Percentiles rank a stretch among this genome's conserved stretches.
Conservation (phyloP, 2,888 invertebrate genomes). For the Marasmarcha lunaedactyla region DNA sequence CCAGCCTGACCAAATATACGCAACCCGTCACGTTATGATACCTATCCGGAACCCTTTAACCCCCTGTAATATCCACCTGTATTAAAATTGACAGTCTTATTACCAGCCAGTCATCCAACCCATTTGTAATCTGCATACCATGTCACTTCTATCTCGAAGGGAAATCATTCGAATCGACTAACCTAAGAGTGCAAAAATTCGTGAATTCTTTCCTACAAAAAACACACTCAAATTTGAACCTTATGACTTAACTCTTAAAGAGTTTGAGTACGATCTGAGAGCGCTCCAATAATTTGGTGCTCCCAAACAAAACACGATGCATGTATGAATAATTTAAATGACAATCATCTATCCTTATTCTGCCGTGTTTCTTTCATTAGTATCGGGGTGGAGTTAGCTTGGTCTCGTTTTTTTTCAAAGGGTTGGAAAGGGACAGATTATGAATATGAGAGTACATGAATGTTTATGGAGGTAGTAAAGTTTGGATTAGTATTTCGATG, state of each 20-base stretch:
- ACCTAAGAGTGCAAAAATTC: not conserved
- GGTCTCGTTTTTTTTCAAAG: slow-evolving; percentile 8
- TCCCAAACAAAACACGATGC: slow-evolving; percentile 12
- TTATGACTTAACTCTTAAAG: not conserved
- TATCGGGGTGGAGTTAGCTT: slow-evolving; percentile 30
- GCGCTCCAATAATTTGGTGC: not conserved
- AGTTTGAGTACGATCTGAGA: not conserved
- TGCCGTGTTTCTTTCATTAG: slow-evolving; percentile 61
- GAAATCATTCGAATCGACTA: slow-evolving; percentile 1
- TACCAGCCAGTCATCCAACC: not conserved
- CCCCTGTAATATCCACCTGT: not conserved
- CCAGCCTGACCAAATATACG: slow-evolving; percentile 5
- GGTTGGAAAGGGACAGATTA: slow-evolving; percentile 5
- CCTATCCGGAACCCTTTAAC: not conserved
- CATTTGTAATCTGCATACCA: not conserved
- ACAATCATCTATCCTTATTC: slow-evolving; percentile 61
- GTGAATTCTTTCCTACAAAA: not conserved
- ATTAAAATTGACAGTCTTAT: too few species aligned
- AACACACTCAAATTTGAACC: not conserved
- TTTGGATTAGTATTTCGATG: too few species aligned
- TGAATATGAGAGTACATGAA: too few species aligned
- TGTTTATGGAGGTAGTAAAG: too few species aligned
- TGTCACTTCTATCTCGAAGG: not conserved
- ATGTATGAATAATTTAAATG: slow-evolving; percentile 66
- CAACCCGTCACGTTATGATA: not conserved